Evolutionary conservation across 2,113 vertebrate species (phyloP).

Genomic region (Jaculus jaculus): DNA sequence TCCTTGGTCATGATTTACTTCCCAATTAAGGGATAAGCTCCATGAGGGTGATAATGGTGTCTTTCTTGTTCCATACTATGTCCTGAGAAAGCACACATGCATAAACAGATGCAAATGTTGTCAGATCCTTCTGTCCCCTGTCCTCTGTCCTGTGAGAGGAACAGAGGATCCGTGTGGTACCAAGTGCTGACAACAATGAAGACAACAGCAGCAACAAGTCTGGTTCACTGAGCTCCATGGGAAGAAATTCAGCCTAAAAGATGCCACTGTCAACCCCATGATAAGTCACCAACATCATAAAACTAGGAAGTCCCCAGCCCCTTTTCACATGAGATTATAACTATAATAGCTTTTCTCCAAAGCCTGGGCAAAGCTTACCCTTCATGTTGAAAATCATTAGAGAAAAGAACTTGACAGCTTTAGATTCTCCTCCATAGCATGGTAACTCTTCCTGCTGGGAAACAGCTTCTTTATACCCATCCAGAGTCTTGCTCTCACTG

Average conservation of each 20-base stretch:
- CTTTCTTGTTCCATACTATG: neutral
- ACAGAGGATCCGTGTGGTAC: neutral
- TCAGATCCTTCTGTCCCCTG: neutral
- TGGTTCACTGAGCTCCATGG: neutral
- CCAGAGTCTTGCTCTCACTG: neutral
- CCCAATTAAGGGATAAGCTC: neutral
- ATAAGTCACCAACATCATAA: neutral
- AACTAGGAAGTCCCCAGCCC: neutral
- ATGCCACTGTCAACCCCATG: neutral
- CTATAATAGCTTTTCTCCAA: neutral
- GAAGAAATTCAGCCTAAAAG: neutral
- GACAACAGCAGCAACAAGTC: neutral
- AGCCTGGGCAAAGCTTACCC: neutral
- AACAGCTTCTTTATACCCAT: neutral
- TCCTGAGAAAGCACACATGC: too few species aligned
- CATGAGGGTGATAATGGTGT: neutral
- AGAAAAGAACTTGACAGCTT: neutral
- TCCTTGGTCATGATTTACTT: neutral
- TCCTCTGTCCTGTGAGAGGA: neutral
- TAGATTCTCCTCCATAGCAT: neutral
- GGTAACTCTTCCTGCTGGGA: neutral
- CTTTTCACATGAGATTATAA: neutral
- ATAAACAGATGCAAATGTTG: neutral
- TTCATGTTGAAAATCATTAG: neutral
- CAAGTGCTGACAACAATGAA: neutral